Evolutionary conservation across 2,888 invertebrate genomes (phyloP).

Genomic region (Dolichopus griseipennis): DNA sequence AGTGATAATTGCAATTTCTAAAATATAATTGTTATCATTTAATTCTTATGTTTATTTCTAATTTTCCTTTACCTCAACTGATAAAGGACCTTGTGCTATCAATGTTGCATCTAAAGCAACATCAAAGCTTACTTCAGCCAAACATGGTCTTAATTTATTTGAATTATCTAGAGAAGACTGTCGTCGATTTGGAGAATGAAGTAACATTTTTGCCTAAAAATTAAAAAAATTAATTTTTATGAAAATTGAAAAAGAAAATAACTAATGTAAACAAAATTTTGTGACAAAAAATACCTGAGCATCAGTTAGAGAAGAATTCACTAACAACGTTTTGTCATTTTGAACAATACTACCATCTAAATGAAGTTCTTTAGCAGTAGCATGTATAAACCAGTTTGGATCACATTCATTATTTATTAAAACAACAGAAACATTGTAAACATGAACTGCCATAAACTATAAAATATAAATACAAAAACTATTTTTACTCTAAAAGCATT

Average conservation of each 20-base stretch:
- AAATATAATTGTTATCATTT: background rate
- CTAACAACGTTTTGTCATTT: slow-evolving; percentile 58
- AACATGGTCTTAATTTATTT: slow-evolving; percentile 52
- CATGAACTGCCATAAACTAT: slow-evolving; percentile 78
- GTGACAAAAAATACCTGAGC: slow-evolving; percentile 48
- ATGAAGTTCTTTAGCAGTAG: slow-evolving; percentile 59
- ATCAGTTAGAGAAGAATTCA: slow-evolving; percentile 61
- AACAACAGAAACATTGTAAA: slow-evolving; percentile 61
- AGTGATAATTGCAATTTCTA: slow-evolving; percentile 43
- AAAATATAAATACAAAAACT: slow-evolving; percentile 11
- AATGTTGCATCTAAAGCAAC: slow-evolving; percentile 67
- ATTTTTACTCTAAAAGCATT: background rate
- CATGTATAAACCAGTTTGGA: slow-evolving; percentile 61
- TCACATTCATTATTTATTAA: slow-evolving; percentile 53
- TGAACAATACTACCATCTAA: slow-evolving; percentile 60
- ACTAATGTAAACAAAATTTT: background rate
- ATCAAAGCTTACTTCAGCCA: slow-evolving; percentile 65
- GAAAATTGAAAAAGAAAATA: background rate
- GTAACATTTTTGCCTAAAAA: slow-evolving; percentile 37
- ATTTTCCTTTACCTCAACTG: slow-evolving; percentile 57
- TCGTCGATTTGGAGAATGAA: slow-evolving; percentile 37
- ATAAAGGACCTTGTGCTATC: slow-evolving; percentile 73
- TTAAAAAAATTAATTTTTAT: background rate
- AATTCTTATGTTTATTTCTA: background rate
- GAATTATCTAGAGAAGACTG: slow-evolving; percentile 39